A percentile compares a stretch with the other conserved stretches of the same genome.
Evolutionary conservation across 2,113 vertebrate genomes (phyloP).

Genomic region (Picathartes gymnocephalus): DNA sequence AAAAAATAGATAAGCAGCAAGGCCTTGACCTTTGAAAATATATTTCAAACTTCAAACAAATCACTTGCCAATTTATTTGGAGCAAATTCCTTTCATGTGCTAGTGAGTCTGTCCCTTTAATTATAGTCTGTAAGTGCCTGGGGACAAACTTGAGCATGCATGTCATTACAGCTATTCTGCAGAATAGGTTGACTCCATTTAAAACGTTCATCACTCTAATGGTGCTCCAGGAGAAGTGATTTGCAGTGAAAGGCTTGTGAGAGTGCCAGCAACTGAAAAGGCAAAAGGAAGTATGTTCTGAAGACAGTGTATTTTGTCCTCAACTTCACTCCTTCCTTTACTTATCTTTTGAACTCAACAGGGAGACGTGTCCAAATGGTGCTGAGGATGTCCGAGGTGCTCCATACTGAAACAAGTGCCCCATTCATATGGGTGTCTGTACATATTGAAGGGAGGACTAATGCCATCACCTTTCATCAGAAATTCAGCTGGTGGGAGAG

Average conservation of each 20-base stretch:
- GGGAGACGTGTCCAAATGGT: not conserved
- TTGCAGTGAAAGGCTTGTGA: not conserved
- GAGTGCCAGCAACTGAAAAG: not conserved
- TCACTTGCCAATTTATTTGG: not conserved
- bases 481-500: not conserved
- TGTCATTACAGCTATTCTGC: not conserved
- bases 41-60: constrained; percentile 4
- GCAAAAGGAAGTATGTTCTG: not conserved
- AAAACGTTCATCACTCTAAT: not conserved
- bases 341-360: not conserved
- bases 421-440: not conserved
- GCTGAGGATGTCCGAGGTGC: not conserved
- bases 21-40: not conserved
- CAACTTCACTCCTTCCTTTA: not conserved
- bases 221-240: not conserved
- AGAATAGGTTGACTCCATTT: not conserved
- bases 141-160: not conserved
- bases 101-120: not conserved
- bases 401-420: not conserved
- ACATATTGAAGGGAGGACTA: not conserved
- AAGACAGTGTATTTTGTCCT: not conserved
- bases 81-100: not conserved
- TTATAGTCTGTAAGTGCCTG: not conserved
- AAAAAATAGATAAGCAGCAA: not conserved
- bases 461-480: not conserved